A percentile compares a stretch with the other conserved stretches of the same genome.
phyloP scores from a whole-genome alignment of 2,113 vertebrate species.

The Pongo pygmaeus region DNA sequence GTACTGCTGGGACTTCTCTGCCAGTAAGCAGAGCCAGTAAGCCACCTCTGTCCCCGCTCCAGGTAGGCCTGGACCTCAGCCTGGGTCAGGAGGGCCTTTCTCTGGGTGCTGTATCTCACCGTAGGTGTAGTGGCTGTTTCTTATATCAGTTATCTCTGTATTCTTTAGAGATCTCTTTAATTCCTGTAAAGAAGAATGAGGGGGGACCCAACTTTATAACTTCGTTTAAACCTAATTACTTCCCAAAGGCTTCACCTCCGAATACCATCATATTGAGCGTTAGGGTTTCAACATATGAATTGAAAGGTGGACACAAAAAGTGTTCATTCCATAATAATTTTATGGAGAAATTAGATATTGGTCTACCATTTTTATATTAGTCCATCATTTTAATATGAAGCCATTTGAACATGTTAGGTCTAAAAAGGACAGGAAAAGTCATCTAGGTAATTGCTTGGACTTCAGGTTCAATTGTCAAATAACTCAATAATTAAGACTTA shows the following conservation, averaged over 20 bases:
- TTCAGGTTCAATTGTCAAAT: neutral
- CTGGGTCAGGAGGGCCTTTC: neutral
- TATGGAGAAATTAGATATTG: neutral
- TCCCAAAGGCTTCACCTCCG: neutral
- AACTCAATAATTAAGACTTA: neutral
- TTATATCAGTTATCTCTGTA: neutral
- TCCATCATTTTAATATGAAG: neutral
- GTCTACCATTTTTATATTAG: neutral
- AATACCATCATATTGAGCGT: neutral
- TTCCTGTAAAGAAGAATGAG: neutral
- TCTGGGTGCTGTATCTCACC: neutral
- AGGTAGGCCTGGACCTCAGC: neutral
- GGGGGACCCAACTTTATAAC: rapidly evolving
- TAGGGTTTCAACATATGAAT: neutral
- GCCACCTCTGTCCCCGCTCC: neutral
- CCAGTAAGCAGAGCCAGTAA: neutral
- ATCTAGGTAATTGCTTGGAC: neutral
- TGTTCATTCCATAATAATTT: neutral
- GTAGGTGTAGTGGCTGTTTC: neutral
- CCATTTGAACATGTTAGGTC: neutral
- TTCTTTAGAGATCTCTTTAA: neutral
- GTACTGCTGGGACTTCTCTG: neutral
- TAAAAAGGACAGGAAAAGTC: neutral
- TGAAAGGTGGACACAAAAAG: neutral
- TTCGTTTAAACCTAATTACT: neutral